Conservation (phyloP, 2,797 vertebrate species). For the Rhinoraja longicauda region DNA sequence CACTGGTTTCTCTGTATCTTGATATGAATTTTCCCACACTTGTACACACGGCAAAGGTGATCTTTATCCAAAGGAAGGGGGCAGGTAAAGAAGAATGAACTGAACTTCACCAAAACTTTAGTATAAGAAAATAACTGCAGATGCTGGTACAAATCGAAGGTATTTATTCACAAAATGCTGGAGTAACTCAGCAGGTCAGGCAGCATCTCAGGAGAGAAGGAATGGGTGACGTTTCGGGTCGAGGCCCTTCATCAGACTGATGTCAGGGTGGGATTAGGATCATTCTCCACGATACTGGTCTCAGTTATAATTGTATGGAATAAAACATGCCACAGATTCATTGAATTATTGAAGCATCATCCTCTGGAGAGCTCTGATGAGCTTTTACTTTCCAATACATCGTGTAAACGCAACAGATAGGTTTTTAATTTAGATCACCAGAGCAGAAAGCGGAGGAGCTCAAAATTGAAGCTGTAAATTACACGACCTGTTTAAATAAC, state of each 20-base stretch:
- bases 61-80: not conserved
- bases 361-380: not conserved
- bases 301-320: not conserved
- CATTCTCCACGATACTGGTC: not conserved
- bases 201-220: too few species aligned
- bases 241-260: too few species aligned
- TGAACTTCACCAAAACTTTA: too few species aligned
- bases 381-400: not conserved
- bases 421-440: not conserved
- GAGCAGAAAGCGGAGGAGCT: not conserved
- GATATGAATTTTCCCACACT: not conserved
- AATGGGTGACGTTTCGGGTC: too few species aligned
- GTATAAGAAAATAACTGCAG: too few species aligned
- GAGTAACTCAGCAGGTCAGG: too few species aligned
- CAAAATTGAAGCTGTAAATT: constrained; percentile 27
- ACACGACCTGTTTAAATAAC: not conserved
- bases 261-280: too few species aligned
- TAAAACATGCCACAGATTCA: not conserved
- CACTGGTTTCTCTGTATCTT: not conserved
- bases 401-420: not conserved
- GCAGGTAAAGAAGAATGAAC: not conserved
- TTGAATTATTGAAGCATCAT: not conserved
- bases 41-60: not conserved
- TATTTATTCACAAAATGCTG: too few species aligned
- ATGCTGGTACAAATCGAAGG: too few species aligned